Evolutionary conservation across 2,888 invertebrate species (phyloP).

Genomic region (Macrophya alboannulata): DNA sequence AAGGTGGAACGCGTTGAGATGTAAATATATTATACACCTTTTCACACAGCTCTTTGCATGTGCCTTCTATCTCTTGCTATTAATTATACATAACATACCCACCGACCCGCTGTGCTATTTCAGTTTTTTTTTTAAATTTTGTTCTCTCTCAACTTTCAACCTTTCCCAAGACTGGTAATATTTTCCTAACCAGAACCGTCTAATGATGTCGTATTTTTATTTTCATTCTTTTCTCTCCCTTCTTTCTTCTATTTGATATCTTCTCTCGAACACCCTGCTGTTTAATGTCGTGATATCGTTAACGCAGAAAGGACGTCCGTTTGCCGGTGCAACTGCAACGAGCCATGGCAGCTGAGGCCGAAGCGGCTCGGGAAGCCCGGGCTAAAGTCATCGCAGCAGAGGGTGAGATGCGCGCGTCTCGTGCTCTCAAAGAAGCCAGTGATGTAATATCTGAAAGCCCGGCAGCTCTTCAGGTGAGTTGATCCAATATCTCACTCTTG

Average conservation of each 20-base stretch:
- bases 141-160: not conserved
- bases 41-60: not conserved
- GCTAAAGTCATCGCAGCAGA: conserved; percentile 92
- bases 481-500: conserved; percentile 9
- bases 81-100: conserved; percentile 28
- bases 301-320: conserved; percentile 88
- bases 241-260: not conserved
- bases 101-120: not conserved
- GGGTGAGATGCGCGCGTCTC: conserved; percentile 93
- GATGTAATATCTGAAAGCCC: conserved; percentile 92
- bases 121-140: not conserved
- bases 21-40: conserved; percentile 81
- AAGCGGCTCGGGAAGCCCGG: conserved; percentile 90
- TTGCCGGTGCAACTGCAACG: conserved; percentile 89
- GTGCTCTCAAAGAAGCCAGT: conserved; percentile 92
- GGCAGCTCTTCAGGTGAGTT: conserved; percentile 87
- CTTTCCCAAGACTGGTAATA: not conserved
- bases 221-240: not conserved
- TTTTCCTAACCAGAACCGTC: not conserved
- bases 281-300: conserved; percentile 35
- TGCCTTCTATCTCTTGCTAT: conserved; percentile 12
- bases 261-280: not conserved
- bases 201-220: not conserved
- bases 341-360: conserved; percentile 93
- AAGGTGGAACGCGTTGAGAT: conserved; percentile 98